Evolutionary conservation across 2,113 vertebrate species (phyloP).

Genomic region (Potamarius usumacintae): DNA sequence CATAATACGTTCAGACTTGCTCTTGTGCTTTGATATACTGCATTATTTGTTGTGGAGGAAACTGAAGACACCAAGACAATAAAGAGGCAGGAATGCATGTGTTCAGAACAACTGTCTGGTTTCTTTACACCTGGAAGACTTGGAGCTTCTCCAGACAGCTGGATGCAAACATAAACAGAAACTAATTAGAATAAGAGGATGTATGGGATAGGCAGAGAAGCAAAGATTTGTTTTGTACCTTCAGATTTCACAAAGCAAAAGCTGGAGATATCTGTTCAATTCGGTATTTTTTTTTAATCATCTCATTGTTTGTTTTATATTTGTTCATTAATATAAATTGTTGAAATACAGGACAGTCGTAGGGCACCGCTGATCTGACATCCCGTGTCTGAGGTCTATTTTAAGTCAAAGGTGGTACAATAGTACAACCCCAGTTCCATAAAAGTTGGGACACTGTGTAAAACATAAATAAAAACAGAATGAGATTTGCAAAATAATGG

Average conservation of each 20-base stretch:
- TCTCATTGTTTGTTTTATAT: not conserved
- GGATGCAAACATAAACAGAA: not conserved
- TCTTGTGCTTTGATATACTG: not conserved
- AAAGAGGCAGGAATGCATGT: constrained; percentile 1
- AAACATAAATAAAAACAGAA: too few relatives aligned
- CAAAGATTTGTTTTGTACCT: not conserved
- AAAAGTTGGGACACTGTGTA: too few relatives aligned
- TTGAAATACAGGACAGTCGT: not conserved
- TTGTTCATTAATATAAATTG: too few relatives aligned
- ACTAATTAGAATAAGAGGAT: too few relatives aligned
- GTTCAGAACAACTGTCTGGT: constrained; percentile 31
- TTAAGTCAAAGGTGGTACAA: not conserved
- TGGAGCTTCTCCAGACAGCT: not conserved
- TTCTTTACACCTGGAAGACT: constrained; percentile 34
- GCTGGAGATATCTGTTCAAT: not conserved
- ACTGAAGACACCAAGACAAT: constrained; percentile 1
- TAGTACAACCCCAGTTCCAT: not conserved
- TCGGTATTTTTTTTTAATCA: not conserved
- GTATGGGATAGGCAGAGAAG: not conserved
- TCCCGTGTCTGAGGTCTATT: not conserved
- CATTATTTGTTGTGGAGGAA: constrained; percentile 16
- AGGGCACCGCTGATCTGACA: not conserved
- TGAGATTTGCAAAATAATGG: too few relatives aligned
- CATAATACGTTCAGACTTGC: not conserved
- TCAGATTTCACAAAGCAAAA: not conserved